These are phyloP conservation scores for Bradypodion ventrale DNA, from an alignment of 2,797 vertebrate genomes.

Conservation along the genomic window DNA sequence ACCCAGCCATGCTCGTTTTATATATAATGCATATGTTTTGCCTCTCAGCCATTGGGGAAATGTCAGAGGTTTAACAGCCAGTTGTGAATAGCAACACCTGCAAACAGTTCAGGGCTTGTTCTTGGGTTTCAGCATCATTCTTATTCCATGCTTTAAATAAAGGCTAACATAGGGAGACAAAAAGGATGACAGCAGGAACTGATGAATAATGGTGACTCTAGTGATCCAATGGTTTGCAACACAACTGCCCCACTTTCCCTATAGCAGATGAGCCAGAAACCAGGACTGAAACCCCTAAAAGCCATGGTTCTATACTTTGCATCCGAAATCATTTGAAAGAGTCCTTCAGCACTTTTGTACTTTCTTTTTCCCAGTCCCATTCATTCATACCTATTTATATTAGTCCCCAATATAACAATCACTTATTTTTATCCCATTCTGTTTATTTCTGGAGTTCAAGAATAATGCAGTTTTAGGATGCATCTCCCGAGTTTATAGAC, in stretches of 20 bases:
- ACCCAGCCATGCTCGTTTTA: too few relatives aligned
- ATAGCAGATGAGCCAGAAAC: neutral
- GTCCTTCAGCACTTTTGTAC: neutral
- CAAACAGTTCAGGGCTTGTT: slow-evolving; percentile 86
- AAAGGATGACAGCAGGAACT: slow-evolving; percentile 77
- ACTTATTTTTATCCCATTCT: too few relatives aligned
- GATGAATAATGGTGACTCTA: neutral
- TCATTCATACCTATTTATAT: too few relatives aligned
- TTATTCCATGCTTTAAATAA: slow-evolving; percentile 85
- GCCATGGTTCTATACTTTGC: neutral
- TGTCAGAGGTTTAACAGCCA: slow-evolving; percentile 86
- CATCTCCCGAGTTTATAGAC: too few relatives aligned
- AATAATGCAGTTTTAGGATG: too few relatives aligned
- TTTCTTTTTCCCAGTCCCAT: neutral
- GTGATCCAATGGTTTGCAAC: neutral
- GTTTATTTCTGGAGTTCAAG: too few relatives aligned
- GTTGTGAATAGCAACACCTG: slow-evolving; percentile 86
- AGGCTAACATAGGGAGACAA: slow-evolving; percentile 82
- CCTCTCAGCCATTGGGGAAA: slow-evolving; percentile 83
- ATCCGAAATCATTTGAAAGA: neutral
- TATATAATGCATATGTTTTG: slow-evolving; percentile 77
- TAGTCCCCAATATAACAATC: too few relatives aligned
- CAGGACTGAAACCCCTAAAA: neutral
- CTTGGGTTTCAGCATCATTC: slow-evolving; percentile 84
- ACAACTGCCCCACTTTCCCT: neutral